Evolutionary conservation across 2,797 vertebrate species (phyloP), one percentile per base, ranked within the genome.

Genomic region (Vipera latastei): DNA sequence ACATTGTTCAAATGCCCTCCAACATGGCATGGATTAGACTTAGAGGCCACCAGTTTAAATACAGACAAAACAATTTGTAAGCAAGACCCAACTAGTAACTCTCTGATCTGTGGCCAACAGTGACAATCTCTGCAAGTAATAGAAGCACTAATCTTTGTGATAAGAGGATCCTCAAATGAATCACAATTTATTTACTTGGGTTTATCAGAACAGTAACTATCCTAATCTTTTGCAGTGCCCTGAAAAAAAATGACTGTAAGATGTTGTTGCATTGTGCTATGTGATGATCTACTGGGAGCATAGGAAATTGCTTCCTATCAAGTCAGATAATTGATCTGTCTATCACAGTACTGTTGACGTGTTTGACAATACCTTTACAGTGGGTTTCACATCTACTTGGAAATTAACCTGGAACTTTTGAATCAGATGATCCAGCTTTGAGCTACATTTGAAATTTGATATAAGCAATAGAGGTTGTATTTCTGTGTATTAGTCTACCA

Each of bases 11-110:
- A 44, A 94, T 61, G 65, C 5, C 85, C 18, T 88, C 48, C 89
- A 94, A 93, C 85, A 90, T 73, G 94, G 85, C 48, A 73, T 91
- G 93, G 92, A 94, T 95, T 96, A 94, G 63, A 13, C 28, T 88
- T 2, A 51, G 48, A 94, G 48, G 89, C 90, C n/a, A 93, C 0
- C 56, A 91, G 88, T 83, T 94, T 92, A 92, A 95, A 93, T 0
- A 89, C 63, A 93, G 91, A 73, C 44, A 2, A 61, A 94, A 95
- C 55, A 87, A 86, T 90, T 38, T 60, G n/a, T 65, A 59, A 65
- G 51, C 22, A 48, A 78, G 44, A 63, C 86, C 14, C 32, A 59
- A 26, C 83, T 88, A 38, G 87, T 44, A 55, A 94, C 3, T 89
- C 38, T 13, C 63, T 60, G 51, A 48, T 28, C 89, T 13, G 90